Evolutionary conservation across 1,140 invertebrate genomes (phyloP).

Genomic region (Anagrus nilaparvatae): DNA sequence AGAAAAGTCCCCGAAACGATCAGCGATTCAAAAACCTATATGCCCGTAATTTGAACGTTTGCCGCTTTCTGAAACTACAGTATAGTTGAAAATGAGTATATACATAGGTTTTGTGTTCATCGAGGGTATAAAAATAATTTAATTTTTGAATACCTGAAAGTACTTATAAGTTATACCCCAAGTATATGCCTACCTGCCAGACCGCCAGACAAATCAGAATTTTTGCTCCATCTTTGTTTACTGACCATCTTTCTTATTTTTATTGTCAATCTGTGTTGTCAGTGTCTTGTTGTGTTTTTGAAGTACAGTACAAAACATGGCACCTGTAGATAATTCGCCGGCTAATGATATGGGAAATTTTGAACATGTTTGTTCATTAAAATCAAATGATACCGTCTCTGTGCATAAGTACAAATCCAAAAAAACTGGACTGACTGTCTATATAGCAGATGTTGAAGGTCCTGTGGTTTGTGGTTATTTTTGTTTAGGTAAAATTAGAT

Average conservation of each 20-base stretch:
- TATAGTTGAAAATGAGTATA: no score
- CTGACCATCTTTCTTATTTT: neutral
- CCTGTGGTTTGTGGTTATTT: constrained; percentile 81
- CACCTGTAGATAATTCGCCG: constrained; percentile 44
- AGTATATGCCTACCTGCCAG: no score
- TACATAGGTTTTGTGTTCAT: no score
- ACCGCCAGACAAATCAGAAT: no score
- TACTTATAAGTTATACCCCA: no score
- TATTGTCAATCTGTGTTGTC: neutral
- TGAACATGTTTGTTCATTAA: constrained; percentile 51
- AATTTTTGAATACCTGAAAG: no score
- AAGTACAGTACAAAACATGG: constrained; percentile 41
- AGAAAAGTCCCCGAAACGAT: no score
- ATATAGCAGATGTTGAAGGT: constrained; percentile 74
- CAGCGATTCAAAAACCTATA: no score
- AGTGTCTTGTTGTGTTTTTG: neutral
- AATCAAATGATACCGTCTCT: constrained; percentile 60
- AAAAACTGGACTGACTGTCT: constrained; percentile 66
- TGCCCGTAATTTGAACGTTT: no score
- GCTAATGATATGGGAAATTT: constrained; percentile 42
- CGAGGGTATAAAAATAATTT: no score
- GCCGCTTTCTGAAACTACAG: no score
- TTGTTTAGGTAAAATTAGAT: constrained; percentile 57
- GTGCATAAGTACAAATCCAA: constrained; percentile 74
- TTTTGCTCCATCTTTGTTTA: neutral